These are phyloP conservation scores for Diarsia dahlii DNA, from an alignment of 2,888 invertebrate species.

Conservation along the genomic window DNA sequence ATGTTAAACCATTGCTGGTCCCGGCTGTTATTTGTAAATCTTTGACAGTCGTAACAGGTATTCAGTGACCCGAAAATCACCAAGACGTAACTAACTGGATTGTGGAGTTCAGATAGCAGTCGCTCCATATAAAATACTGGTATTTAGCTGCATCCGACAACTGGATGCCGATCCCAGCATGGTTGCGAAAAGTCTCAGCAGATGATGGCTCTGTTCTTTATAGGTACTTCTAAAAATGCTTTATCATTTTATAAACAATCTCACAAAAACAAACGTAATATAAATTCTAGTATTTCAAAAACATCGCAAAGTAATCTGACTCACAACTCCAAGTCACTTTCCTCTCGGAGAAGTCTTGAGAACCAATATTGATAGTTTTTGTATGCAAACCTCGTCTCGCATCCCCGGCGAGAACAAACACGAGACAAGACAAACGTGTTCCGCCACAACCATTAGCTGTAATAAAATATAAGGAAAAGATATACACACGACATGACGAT, in stretches of 20 bases:
- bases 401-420: conserved; percentile 30
- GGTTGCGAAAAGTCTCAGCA: too few species aligned
- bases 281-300: background rate
- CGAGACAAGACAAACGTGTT: conserved; percentile 34
- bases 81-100: too few species aligned
- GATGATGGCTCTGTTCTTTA: background rate
- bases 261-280: background rate
- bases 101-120: too few species aligned
- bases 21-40: too few species aligned
- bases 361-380: conserved; percentile 31
- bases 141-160: too few species aligned
- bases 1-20: too few species aligned
- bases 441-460: conserved; percentile 25
- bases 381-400: conserved; percentile 31
- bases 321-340: background rate
- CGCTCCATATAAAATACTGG: too few species aligned
- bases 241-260: background rate
- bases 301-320: conserved; percentile 22
- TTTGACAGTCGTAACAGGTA: too few species aligned
- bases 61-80: too few species aligned
- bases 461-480: conserved; percentile 48
- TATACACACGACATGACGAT: conserved; percentile 34
- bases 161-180: too few species aligned
- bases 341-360: conserved; percentile 5
- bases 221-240: background rate